Conservation (phyloP, 2,113 vertebrate genomes). For the Oryctolagus cuniculus region mOryCun1.1 NC_091435.1:69209001-69209500, state of each 20-base stretch:
- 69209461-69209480: too few species aligned
- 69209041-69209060: conserved; percentile 50
- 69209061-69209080: conserved; percentile 2
- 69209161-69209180: conserved; percentile 32
- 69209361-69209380: not conserved
- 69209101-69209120: not conserved
- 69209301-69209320: conserved; percentile 39
- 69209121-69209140: conserved; percentile 14
- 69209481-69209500: too few species aligned
- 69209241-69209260: not conserved
- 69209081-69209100: not conserved
- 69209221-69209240: not conserved
- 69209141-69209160: conserved; percentile 48
- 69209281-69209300: not conserved
- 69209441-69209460: too few species aligned
- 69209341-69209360: not conserved
- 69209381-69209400: not conserved
- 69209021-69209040: conserved; percentile 1
- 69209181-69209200: conserved; percentile 44
- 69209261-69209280: conserved; percentile 21
- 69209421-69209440: not conserved
- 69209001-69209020: not conserved
- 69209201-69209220: conserved; percentile 13
- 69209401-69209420: not conserved
- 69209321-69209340: not conserved